These are phyloP conservation scores for Ophthalmolycus amberensis DNA, from an alignment of 2,113 vertebrate species.

Conservation along the genomic window DNA sequence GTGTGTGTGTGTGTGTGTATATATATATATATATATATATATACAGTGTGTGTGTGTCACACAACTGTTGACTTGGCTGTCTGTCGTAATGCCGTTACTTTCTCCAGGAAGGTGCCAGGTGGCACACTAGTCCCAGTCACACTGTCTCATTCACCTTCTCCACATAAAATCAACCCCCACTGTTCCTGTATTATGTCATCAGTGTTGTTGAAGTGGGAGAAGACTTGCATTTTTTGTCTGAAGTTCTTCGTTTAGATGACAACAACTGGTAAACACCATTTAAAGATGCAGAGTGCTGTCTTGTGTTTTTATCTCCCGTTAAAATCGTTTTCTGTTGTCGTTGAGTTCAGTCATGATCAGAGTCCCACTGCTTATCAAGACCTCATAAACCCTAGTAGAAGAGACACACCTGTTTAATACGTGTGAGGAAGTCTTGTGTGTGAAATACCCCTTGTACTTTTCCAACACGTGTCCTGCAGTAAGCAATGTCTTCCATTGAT, in stretches of 20 bases:
- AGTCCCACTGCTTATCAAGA: conserved; percentile 56
- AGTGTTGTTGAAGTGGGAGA: background rate
- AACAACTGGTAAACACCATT: background rate
- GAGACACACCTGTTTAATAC: conserved; percentile 41
- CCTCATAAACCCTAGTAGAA: conserved; percentile 18
- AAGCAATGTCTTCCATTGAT: background rate
- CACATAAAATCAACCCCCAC: background rate
- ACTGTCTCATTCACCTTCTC: conserved; percentile 31
- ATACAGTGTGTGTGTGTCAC: conserved; percentile 28
- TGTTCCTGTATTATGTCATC: conserved; percentile 2
- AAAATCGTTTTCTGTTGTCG: background rate
- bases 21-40: conserved; percentile 13
- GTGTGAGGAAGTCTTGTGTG: background rate
- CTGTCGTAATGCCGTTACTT: conserved; percentile 75
- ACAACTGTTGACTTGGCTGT: conserved; percentile 78
- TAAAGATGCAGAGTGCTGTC: background rate
- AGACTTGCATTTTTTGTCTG: background rate
- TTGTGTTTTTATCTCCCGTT: background rate
- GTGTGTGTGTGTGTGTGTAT: conserved; percentile 39
- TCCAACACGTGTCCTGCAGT: background rate
- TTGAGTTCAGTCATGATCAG: conserved; percentile 2
- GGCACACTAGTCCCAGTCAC: conserved; percentile 47
- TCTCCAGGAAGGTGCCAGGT: conserved; percentile 72
- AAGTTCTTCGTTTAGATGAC: background rate
- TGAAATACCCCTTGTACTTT: conserved; percentile 40